Evolutionary conservation across 2,113 vertebrate species (phyloP).

Genomic region (Dromaius novaehollandiae): DNA sequence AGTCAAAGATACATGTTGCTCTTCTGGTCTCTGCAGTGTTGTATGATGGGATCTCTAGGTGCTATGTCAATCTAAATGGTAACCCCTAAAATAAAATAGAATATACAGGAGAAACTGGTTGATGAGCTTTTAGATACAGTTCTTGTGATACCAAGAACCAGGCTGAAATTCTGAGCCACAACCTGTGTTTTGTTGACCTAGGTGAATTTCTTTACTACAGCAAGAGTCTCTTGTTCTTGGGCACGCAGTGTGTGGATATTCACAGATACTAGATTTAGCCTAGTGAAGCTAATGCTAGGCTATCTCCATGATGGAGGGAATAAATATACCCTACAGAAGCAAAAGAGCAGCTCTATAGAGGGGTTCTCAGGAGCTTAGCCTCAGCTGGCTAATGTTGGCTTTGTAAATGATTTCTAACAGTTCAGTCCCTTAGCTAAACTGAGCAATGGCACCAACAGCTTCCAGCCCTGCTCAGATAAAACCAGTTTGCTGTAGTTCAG

Average conservation of each 20-base stretch:
- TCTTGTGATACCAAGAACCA: neutral
- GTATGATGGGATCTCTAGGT: neutral
- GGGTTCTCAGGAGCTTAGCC: neutral
- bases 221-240: neutral
- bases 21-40: neutral
- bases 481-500: neutral
- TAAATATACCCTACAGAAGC: neutral
- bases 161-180: neutral
- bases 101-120: rapidly evolving
- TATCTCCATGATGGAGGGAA: neutral
- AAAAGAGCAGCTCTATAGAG: neutral
- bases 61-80: neutral
- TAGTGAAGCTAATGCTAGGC: neutral
- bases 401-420: neutral
- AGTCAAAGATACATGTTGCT: neutral
- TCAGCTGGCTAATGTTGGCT: neutral
- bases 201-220: neutral
- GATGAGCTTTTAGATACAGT: neutral
- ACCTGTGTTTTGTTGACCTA: neutral
- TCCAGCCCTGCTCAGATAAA: neutral
- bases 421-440: neutral
- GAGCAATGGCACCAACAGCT: neutral
- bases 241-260: neutral
- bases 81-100: neutral
- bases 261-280: neutral